phyloP scores from a whole-genome alignment of 2,888 invertebrate species.

The Beris morrisii region DNA sequence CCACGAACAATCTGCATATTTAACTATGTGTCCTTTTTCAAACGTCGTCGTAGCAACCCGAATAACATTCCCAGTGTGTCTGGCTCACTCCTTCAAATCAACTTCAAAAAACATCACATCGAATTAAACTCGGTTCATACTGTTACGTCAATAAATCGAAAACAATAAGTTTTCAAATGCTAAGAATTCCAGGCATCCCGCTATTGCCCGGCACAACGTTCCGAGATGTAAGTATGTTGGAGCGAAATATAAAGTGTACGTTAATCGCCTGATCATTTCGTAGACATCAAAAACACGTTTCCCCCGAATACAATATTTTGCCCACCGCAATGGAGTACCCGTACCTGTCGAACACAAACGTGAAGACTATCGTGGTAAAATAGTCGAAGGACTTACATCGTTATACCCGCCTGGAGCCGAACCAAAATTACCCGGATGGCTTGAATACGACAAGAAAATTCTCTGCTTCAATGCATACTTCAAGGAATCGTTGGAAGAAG shows the following conservation, averaged over 20 bases:
- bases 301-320: constrained; percentile 65
- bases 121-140: too few species aligned
- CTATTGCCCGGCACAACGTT: constrained; percentile 73
- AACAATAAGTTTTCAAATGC: too few species aligned
- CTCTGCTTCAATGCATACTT: constrained; percentile 54
- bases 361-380: constrained; percentile 63
- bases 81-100: too few species aligned
- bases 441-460: constrained; percentile 86
- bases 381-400: constrained; percentile 51
- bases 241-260: neutral
- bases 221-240: constrained; percentile 63
- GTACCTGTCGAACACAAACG: constrained; percentile 65
- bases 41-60: too few species aligned
- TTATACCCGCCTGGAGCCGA: constrained; percentile 75
- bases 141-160: too few species aligned
- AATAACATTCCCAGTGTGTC: too few species aligned
- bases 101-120: too few species aligned
- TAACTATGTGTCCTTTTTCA: too few species aligned
- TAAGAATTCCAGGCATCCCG: constrained; percentile 67
- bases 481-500: constrained; percentile 69
- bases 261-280: constrained; percentile 1
- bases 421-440: constrained; percentile 78
- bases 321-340: constrained; percentile 62
- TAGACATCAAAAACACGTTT: constrained; percentile 68
- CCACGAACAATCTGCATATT: too few species aligned